phyloP scores from a whole-genome alignment of 2,113 vertebrate species.

The Bufo bufo region DNA sequence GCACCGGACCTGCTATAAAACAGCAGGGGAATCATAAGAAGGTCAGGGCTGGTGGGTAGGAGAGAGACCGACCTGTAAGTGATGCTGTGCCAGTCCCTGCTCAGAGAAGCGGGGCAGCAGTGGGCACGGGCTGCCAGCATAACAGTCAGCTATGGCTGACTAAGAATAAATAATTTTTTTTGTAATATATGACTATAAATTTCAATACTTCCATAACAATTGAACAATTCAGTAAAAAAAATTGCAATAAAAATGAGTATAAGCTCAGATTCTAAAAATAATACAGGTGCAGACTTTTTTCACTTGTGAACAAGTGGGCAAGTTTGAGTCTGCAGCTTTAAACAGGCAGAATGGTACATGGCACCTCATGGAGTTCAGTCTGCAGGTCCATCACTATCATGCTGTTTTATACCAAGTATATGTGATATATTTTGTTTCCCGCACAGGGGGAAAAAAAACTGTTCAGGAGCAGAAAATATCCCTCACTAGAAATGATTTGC shows the following conservation, averaged over 20 bases:
- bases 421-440: constrained; percentile 58
- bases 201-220: neutral
- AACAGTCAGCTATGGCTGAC: too few species aligned
- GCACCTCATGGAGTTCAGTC: constrained; percentile 36
- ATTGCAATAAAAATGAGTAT: neutral
- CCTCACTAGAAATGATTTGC: constrained; percentile 57
- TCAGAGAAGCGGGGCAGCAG: too few species aligned
- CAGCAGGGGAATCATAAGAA: too few species aligned
- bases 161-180: too few species aligned
- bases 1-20: too few species aligned
- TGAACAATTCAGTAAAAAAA: neutral
- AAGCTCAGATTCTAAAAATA: neutral
- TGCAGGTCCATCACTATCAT: constrained; percentile 48
- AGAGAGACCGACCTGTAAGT: too few species aligned
- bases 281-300: neutral
- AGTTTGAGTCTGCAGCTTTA: constrained; percentile 42
- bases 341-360: constrained; percentile 54
- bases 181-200: neutral
- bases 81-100: too few species aligned
- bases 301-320: constrained; percentile 6
- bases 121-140: too few species aligned
- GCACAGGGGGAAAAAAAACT: constrained; percentile 51
- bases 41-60: too few species aligned
- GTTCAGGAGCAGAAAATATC: constrained; percentile 54
- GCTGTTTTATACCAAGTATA: constrained; percentile 58